These are phyloP conservation scores for Drosophila grimshawi DNA, from an alignment of 1,140 invertebrate genomes.

Conservation along the genomic window DNA sequence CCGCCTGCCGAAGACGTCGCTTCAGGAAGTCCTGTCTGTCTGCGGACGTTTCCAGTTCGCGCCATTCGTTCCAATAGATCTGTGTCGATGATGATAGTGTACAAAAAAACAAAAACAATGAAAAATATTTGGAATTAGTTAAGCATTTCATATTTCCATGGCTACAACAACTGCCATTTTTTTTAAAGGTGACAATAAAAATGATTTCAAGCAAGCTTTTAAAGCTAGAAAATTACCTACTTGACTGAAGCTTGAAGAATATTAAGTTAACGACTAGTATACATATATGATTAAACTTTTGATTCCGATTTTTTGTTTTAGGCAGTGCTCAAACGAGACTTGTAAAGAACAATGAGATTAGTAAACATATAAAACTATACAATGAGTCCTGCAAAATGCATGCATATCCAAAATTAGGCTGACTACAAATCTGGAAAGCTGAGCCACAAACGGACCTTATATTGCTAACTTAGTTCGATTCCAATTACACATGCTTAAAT, in stretches of 20 bases:
- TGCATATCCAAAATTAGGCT: no score
- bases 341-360: no score
- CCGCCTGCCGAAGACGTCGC: constrained; percentile 63
- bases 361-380: no score
- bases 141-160: background rate
- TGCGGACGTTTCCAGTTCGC: constrained; percentile 58
- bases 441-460: no score
- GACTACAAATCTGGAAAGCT: no score
- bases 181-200: constrained; percentile 20
- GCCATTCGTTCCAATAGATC: constrained; percentile 85
- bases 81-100: constrained; percentile 23
- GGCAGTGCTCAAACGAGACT: no score
- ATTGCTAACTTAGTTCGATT: no score
- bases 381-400: no score
- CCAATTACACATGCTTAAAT: no score
- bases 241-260: background rate
- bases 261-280: no score
- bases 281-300: no score
- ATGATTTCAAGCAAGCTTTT: background rate
- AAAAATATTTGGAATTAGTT: background rate
- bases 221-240: background rate
- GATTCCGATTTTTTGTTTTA: no score
- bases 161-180: background rate
- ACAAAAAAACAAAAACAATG: background rate
- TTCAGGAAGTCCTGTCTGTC: constrained; percentile 74